A percentile compares a stretch with the other conserved stretches of the same genome.
Evolutionary conservation across 2,797 vertebrate species (phyloP).

Genomic region (Merluccius polli): DNA sequence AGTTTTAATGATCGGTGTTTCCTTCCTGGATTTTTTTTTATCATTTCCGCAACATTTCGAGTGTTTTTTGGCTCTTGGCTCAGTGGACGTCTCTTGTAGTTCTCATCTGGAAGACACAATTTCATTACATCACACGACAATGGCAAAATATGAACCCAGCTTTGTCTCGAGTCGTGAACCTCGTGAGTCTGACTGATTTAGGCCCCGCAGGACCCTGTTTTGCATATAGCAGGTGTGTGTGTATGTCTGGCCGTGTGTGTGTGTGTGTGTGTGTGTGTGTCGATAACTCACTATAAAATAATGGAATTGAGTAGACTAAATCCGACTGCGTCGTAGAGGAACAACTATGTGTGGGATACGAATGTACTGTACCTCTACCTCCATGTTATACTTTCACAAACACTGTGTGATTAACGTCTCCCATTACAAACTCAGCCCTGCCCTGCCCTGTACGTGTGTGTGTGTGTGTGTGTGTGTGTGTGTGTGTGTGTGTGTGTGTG

Average conservation of each 20-base stretch:
- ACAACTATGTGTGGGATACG: too few relatives aligned
- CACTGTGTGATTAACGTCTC: constrained; percentile 47
- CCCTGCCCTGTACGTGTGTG: constrained; percentile 21
- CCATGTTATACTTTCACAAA: constrained; percentile 31
- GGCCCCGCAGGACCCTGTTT: background rate
- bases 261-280: background rate
- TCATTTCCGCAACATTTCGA: background rate
- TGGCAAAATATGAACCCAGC: background rate
- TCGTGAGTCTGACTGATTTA: too few relatives aligned
- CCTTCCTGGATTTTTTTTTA: background rate
- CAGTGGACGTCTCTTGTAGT: background rate
- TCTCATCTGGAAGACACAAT: background rate
- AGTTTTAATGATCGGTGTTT: background rate
- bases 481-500: constrained; percentile 18
- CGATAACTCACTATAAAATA: background rate
- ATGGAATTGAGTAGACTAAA: background rate
- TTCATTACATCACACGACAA: background rate
- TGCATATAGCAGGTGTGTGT: background rate
- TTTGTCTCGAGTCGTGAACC: background rate
- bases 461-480: constrained; percentile 17
- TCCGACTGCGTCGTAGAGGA: background rate
- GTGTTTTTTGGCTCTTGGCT: background rate
- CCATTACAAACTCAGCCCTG: constrained; percentile 43
- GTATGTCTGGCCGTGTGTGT: background rate
- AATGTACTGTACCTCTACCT: background rate